Base-by-base conservation (phyloP, 2,888 invertebrate species). In the Caradrina kadenii region DNA sequence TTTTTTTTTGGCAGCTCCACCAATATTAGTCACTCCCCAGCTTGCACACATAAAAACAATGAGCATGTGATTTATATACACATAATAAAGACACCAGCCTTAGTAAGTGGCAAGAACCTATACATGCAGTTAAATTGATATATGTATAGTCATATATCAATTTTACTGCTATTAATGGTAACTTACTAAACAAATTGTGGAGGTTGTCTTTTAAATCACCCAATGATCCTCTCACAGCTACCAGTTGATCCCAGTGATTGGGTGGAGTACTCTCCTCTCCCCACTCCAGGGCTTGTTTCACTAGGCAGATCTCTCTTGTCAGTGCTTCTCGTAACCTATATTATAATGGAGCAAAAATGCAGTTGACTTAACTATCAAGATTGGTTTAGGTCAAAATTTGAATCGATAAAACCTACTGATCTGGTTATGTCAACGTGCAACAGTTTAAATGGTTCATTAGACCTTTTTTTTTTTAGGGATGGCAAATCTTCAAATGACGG, bases 231-330 rank as follows among this genome's bases (percentile, higher is more conserved):
- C 96, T 88, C 11, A 95, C 86, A 17, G 93, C 95, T 52, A 96
- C 93, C 42, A 96, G 83, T 76, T 95, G 92, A 64, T 96, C 96
- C 95, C 96, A 96, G 79, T 96, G 96, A 22, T 96, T 91, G 11
- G 94, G 92, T 3, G 96, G 95, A 10, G 96, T 96, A n/a, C 89
- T 90, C 2, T 92, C 90, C 13, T 93, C 94, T 10, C 96, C 96
- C 96, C 95, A 96, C 73, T 96, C 96, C 50, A 96, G 71, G 2
- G 95, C 95, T 89, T 96, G 95, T 66, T 86, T 90, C 4, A 96
- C 92, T 35, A 96, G 86, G 67, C 93, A 92, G 80, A 96, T 96
- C 79, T 96, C 96, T 76, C 91, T 92, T 4, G 91, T 78, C 26
- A 96, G 83, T 35, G 91, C 88, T 65, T 95, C 93, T 78, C 96